phyloP scores from a whole-genome alignment of 1,140 invertebrate species.

The Penaeus japonicus region DNA sequence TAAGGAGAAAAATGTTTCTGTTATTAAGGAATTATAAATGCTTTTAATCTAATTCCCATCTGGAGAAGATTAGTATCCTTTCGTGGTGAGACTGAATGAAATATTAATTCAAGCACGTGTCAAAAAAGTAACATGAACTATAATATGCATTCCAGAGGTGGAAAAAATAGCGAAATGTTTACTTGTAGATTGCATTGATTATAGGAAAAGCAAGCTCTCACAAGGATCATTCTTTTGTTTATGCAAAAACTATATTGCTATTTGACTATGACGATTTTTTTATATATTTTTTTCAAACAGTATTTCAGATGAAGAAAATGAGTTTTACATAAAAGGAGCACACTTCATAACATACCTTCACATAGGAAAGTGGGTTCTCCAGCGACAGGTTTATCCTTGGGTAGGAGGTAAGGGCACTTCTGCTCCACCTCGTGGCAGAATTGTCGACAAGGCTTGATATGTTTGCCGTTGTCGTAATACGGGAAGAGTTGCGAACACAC shows the following conservation, averaged over 20 bases:
- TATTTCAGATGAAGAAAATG: not conserved
- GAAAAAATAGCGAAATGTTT: too few species aligned
- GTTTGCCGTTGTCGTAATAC: constrained; percentile 27
- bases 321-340: not conserved
- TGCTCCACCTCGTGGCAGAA: constrained; percentile 57
- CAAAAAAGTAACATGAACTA: too few species aligned
- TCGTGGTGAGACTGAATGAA: too few species aligned
- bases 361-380: constrained; percentile 59
- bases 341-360: constrained; percentile 45
- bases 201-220: too few species aligned
- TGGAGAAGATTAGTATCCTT: too few species aligned
- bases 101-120: too few species aligned
- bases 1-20: too few species aligned
- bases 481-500: constrained; percentile 57
- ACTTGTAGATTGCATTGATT: too few species aligned
- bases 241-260: not conserved
- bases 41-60: too few species aligned
- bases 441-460: constrained; percentile 47
- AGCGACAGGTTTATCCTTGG: constrained; percentile 57
- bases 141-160: too few species aligned
- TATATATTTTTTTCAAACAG: not conserved
- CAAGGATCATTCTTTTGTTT: not conserved
- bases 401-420: constrained; percentile 59
- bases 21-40: too few species aligned
- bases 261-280: not conserved